These are phyloP conservation scores for Coenonympha arcania DNA, from an alignment of 2,888 invertebrate species.

Conservation along the genomic window DNA sequence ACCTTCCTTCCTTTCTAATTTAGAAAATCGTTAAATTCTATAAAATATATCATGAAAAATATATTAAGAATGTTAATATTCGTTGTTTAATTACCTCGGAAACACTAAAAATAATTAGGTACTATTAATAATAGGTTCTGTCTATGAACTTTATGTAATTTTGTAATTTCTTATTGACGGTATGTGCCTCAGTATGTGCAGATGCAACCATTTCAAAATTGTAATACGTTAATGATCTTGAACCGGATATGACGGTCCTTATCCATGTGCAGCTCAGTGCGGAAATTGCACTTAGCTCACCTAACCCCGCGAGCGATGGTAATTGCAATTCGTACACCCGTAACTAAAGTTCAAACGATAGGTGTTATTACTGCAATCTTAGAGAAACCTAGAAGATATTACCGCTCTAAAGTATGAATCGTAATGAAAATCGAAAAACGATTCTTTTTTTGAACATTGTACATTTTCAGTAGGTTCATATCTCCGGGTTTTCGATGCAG, in stretches of 20 bases:
- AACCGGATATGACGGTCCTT: conserved; percentile 32
- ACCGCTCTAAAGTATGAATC: not conserved
- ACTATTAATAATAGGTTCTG: too few relatives aligned
- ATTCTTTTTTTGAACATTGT: too few relatives aligned
- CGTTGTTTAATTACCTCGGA: too few relatives aligned
- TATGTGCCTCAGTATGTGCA: not conserved
- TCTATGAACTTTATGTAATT: not conserved
- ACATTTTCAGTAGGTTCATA: too few relatives aligned
- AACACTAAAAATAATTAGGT: too few relatives aligned
- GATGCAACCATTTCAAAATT: conserved; percentile 10
- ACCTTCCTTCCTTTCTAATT: too few relatives aligned
- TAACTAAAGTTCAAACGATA: conserved; percentile 11
- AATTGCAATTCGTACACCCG: conserved; percentile 23
- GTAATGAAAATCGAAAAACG: not conserved
- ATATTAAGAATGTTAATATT: too few relatives aligned
- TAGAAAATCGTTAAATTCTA: too few relatives aligned
- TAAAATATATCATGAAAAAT: too few relatives aligned
- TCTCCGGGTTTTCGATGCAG: too few relatives aligned
- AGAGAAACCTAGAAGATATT: not conserved
- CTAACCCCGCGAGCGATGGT: conserved; percentile 27
- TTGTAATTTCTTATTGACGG: not conserved
- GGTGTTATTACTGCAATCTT: conserved; percentile 5
- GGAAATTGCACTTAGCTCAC: conserved; percentile 37
- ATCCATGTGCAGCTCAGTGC: conserved; percentile 27
- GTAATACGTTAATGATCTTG: conserved; percentile 23